Conservation (phyloP, 1,140 invertebrate genomes). For the Metopolophium dirhodum region DNA sequence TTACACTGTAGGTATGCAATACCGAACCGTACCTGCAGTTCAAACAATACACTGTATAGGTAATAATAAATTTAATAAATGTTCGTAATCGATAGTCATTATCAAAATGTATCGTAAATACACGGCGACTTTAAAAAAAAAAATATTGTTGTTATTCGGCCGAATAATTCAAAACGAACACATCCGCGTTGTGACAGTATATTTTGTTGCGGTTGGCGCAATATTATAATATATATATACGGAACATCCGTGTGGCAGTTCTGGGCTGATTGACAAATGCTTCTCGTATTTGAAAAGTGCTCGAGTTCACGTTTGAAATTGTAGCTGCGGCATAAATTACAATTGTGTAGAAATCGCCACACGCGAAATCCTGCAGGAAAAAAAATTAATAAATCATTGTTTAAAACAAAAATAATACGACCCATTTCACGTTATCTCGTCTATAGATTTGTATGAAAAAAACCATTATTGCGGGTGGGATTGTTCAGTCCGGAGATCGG, state of each 20-base stretch:
- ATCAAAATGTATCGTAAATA: background rate
- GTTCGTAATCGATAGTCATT: background rate
- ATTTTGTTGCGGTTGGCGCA: background rate
- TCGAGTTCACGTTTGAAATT: background rate
- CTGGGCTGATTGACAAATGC: background rate
- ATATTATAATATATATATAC: background rate
- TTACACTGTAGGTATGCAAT: too few species aligned
- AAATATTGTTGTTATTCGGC: background rate
- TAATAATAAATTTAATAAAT: background rate
- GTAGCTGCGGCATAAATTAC: background rate
- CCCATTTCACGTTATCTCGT: background rate
- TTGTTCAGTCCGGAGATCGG: background rate
- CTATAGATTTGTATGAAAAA: background rate
- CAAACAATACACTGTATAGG: too few species aligned
- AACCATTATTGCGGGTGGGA: background rate
- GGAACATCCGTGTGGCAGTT: background rate
- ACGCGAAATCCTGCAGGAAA: background rate
- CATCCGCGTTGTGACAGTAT: background rate
- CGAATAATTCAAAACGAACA: background rate
- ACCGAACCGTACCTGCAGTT: too few species aligned
- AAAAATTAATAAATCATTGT: slow-evolving; percentile 14
- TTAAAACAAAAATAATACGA: background rate
- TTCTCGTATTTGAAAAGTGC: background rate
- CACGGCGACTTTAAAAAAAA: too few species aligned
- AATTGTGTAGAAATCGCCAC: background rate